A percentile compares a stretch with the other conserved stretches of the same genome.
phyloP scores from a whole-genome alignment of 1,140 invertebrate species.

The Acromyrmex echinatior region DNA sequence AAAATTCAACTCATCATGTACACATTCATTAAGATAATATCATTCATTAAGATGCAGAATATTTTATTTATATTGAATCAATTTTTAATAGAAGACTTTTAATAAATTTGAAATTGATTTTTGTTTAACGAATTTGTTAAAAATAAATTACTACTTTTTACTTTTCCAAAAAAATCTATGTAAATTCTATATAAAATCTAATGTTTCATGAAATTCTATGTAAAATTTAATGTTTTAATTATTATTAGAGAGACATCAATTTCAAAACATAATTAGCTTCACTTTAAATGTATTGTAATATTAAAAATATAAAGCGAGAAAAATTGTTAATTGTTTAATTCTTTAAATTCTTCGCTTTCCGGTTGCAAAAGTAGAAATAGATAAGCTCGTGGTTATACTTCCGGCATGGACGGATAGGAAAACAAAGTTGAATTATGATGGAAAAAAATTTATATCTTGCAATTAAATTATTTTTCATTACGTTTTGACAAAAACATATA shows the following conservation, averaged over 20 bases:
- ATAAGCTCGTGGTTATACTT: conserved; percentile 14
- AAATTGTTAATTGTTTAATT: background rate
- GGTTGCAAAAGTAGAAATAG: background rate
- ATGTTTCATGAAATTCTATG: too few species aligned
- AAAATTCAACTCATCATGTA: background rate
- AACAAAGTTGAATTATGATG: background rate
- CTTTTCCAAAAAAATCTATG: background rate
- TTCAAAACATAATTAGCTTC: background rate
- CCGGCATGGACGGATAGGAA: background rate
- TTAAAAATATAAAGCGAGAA: background rate
- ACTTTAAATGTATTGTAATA: background rate
- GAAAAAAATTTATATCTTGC: background rate
- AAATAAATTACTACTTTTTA: background rate
- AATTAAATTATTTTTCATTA: background rate
- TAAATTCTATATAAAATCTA: too few species aligned
- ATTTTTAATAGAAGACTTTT: background rate
- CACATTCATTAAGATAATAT: background rate
- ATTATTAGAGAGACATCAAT: background rate
- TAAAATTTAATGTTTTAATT: background rate
- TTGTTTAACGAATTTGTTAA: background rate
- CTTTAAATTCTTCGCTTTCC: background rate
- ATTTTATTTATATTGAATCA: background rate
- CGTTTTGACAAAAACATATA: background rate
- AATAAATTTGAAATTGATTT: background rate
- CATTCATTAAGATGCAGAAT: too few species aligned